Percentiles rank a stretch among this genome's conserved stretches.
Conservation (phyloP, 1,140 invertebrate genomes). For the Conopomorpha cramerella region DNA sequence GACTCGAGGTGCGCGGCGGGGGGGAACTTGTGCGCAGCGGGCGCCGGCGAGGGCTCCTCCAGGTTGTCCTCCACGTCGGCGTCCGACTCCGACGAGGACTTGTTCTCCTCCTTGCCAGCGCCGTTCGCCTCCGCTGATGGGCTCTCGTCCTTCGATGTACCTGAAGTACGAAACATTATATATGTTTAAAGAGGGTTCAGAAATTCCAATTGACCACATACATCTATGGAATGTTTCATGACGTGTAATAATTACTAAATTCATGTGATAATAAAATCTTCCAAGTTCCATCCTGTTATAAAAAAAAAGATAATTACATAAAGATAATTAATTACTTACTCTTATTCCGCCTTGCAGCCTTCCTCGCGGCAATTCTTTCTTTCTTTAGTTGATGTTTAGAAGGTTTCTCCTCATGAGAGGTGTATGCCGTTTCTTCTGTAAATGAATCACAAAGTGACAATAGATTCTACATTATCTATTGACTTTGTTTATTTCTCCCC, state of each 20-base stretch:
- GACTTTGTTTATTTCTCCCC: no score
- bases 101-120: slow-evolving; percentile 40
- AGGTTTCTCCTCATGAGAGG: slow-evolving; percentile 59
- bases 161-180: no score
- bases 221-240: no score
- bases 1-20: slow-evolving; percentile 63
- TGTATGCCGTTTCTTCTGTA: slow-evolving; percentile 53
- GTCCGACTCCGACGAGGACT: slow-evolving; percentile 70
- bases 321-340: no score
- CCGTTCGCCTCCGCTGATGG: slow-evolving; percentile 22
- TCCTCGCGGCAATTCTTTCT: slow-evolving; percentile 67
- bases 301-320: no score
- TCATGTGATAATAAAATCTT: no score
- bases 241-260: no score
- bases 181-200: no score
- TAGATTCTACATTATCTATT: no score
- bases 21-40: slow-evolving; percentile 49
- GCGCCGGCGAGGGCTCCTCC: slow-evolving; percentile 57
- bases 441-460: no score
- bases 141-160: slow-evolving; percentile 22
- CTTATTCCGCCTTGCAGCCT: slow-evolving; percentile 47
- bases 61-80: slow-evolving; percentile 82
- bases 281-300: no score
- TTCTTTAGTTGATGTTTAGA: slow-evolving; percentile 74
- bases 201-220: no score